These are phyloP conservation scores for Paracentrotus lividus DNA, from an alignment of 53 echinoderm and acorn worm genomes.

Conservation along the genomic window DNA sequence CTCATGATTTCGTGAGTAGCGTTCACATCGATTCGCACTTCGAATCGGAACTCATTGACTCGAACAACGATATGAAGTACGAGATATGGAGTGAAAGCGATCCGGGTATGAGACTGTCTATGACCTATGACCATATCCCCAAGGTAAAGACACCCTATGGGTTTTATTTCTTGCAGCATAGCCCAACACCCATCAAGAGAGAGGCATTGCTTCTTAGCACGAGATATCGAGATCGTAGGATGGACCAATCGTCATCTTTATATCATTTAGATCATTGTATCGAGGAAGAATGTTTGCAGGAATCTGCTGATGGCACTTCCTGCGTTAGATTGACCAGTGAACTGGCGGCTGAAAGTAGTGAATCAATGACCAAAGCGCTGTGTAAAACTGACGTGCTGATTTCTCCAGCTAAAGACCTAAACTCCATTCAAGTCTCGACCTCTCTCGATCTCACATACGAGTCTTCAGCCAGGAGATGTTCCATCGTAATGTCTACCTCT, in stretches of 20 bases:
- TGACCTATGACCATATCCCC: slow-evolving; percentile 73
- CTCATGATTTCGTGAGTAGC: not conserved
- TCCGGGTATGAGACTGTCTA: slow-evolving; percentile 72
- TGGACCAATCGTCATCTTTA: not conserved
- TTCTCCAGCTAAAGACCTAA: not conserved
- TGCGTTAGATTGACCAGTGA: not conserved
- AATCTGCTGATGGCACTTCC: not conserved
- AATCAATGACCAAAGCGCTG: not conserved
- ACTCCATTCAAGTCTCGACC: not conserved
- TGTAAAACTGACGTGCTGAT: not conserved
- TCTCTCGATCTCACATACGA: not conserved
- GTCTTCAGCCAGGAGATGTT: not conserved
- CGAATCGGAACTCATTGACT: not conserved
- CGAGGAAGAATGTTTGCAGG: not conserved
- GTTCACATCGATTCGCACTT: not conserved
- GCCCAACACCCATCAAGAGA: not conserved
- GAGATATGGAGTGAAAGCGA: slow-evolving; percentile 62
- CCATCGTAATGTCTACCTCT: not conserved
- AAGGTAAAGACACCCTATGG: slow-evolving; percentile 58
- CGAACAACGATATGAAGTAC: not conserved
- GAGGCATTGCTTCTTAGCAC: not conserved
- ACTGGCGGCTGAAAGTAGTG: not conserved
- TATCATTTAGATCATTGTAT: not conserved
- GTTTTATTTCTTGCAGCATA: not conserved
- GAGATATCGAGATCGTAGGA: not conserved